Evolutionary conservation across 1,140 invertebrate genomes (phyloP).

Genomic region (Yoshiicerus persimilis): DNA sequence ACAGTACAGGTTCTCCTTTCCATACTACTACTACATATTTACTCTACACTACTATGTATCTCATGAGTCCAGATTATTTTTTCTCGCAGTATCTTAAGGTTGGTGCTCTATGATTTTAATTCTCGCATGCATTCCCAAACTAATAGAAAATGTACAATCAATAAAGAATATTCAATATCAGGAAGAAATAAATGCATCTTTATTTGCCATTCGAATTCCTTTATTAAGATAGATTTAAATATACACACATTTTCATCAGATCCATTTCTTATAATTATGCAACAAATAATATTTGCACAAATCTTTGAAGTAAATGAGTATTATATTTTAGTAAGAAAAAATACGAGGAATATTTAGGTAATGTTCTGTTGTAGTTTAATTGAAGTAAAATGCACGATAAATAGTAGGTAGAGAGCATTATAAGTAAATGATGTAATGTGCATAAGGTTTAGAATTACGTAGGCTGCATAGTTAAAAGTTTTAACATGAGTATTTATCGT

Average conservation of each 20-base stretch:
- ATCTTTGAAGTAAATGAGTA: too few species aligned
- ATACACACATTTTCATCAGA: too few species aligned
- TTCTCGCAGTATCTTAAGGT: neutral
- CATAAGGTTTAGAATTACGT: neutral
- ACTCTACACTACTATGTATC: neutral
- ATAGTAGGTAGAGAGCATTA: neutral
- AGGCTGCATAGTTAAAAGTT: neutral
- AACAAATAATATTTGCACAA: too few species aligned
- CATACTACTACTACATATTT: neutral
- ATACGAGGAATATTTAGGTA: neutral
- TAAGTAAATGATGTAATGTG: neutral
- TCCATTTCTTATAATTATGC: too few species aligned
- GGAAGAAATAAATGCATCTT: too few species aligned
- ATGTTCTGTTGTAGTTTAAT: too few species aligned
- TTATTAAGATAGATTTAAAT: too few species aligned
- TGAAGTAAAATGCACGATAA: neutral
- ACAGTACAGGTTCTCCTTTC: neutral
- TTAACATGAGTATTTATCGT: neutral
- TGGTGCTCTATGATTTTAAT: neutral
- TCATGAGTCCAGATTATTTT: neutral
- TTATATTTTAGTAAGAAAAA: too few species aligned
- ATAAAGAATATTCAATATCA: too few species aligned
- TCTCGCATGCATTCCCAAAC: neutral
- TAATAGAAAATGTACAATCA: too few species aligned
- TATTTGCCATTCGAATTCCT: too few species aligned